These are phyloP conservation scores for Catocala fraxini DNA, from an alignment of 2,888 invertebrate genomes.

Conservation along the genomic window DNA sequence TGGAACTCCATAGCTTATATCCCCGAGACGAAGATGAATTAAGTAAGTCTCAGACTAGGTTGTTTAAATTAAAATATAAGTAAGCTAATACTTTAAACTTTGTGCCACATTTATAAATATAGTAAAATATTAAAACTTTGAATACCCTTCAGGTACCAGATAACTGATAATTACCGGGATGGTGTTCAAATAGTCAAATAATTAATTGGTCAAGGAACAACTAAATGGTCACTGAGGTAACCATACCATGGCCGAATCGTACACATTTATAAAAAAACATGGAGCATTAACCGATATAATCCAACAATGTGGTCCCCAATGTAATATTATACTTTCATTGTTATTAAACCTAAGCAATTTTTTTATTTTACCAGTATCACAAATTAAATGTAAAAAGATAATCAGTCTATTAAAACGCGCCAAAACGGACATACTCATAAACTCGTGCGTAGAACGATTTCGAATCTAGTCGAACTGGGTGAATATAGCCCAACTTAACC, in stretches of 20 bases:
- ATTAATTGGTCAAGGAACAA: too few relatives aligned
- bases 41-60: constrained; percentile 7
- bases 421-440: too few relatives aligned
- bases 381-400: too few relatives aligned
- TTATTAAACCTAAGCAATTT: constrained; percentile 3
- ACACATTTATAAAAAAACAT: background rate
- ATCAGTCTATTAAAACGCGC: too few relatives aligned
- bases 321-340: constrained; percentile 20
- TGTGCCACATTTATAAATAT: constrained; percentile 3
- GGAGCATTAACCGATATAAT: constrained; percentile 18
- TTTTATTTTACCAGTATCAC: too few relatives aligned
- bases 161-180: too few relatives aligned
- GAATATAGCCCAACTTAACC: too few relatives aligned
- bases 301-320: constrained; percentile 37
- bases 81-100: constrained; percentile 24
- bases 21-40: background rate
- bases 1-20: background rate
- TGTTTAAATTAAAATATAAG: constrained; percentile 2
- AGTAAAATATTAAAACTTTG: background rate
- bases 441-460: too few relatives aligned
- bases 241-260: background rate
- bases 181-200: too few relatives aligned
- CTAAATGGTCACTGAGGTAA: background rate
- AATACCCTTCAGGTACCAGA: background rate
- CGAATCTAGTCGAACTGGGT: too few relatives aligned